Base-by-base conservation (phyloP, 2,888 invertebrate species). In the Orthosia cruda region DNA sequence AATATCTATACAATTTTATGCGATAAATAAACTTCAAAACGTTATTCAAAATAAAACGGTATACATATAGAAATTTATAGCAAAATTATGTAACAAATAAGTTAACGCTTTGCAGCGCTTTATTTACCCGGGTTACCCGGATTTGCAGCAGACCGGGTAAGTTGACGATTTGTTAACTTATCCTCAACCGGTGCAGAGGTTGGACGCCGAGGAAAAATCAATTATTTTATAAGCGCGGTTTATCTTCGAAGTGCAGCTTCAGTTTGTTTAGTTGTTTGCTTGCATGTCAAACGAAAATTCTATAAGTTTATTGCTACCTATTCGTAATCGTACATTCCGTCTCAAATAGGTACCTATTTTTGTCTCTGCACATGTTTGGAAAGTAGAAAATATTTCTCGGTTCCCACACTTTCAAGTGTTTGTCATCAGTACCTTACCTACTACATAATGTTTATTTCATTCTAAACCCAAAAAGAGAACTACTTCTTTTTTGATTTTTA, bases 101-200 rank as follows among this genome's bases (percentile, higher is more conserved):
- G 58, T 78, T 79, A 40, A 66, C 55, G 15, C 65, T 52, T 54
- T 49, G 50, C 45, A 70, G 55, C 72, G 72, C 45, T 62, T 73
- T 83, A 81, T 83, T 83, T 83, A 81, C 49, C 66, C 66, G 83
- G 59, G 63, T 82, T 57, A 59, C 2, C 45, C 61, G 40, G 9
- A 1, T 7, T 40, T 40, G 40, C 40, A 58, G 62, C 59, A 62
- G 62, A 40, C 47, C 69, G 83, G 72, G 23, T 81, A 70, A 73
- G 66, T 73, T 80, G 79, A 59, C 83, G 81, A 81, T 83, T 73
- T 83, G 80, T 81, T 83, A 80, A 83, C 72, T 81, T 58, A 78
- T 77, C 72, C 62, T 81, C 79, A 50, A 55, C 55, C 58, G 63
- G 62, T 59, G 67, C 64, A 81, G 32, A 18, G 62, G 64, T 57